phyloP scores from a whole-genome alignment of 2,797 vertebrate species.

The Coendou prehensilis region DNA sequence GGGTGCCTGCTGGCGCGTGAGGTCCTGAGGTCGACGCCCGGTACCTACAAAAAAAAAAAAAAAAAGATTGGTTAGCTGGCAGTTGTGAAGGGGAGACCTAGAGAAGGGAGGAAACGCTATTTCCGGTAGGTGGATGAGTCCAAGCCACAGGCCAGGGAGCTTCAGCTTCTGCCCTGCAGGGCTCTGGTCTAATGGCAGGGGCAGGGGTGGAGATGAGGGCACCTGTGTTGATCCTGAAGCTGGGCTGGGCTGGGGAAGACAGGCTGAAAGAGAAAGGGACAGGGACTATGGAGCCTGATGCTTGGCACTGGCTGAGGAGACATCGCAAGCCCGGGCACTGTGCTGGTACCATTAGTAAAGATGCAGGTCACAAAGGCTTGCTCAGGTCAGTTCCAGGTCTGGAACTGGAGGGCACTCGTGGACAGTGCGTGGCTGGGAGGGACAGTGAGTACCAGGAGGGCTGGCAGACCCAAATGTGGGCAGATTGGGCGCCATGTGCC shows the following conservation, averaged over 20 bases:
- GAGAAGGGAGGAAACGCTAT: neutral
- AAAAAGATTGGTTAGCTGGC: neutral
- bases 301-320: neutral
- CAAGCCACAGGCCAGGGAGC: neutral
- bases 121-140: neutral
- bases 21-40: no score
- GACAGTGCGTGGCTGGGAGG: neutral
- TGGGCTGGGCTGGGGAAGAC: neutral
- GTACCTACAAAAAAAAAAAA: no score
- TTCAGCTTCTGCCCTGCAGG: no score
- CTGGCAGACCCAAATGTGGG: neutral
- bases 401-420: neutral
- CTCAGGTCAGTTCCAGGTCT: neutral
- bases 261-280: neutral
- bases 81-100: neutral
- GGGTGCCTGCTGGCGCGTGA: no score
- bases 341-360: neutral
- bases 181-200: neutral
- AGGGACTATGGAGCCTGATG: neutral
- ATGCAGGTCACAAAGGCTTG: rapidly evolving
- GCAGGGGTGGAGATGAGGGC: neutral
- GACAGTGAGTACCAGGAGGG: neutral
- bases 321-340: neutral
- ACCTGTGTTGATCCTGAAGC: neutral
- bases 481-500: neutral